Evolutionary conservation across 2,113 vertebrate species (phyloP).

Genomic region (Taxidea taxus): DNA sequence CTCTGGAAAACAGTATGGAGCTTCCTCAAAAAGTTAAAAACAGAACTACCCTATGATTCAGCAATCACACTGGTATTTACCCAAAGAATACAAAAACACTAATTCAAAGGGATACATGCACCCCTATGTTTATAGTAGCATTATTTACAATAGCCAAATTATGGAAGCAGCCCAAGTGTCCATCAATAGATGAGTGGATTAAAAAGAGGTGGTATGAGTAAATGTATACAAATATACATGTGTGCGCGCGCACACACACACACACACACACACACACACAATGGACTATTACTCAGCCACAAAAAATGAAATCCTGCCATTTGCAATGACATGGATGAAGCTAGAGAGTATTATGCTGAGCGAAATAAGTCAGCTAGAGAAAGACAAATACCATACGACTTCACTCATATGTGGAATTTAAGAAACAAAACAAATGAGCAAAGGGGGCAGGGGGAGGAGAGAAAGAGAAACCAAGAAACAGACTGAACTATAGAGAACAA

Average conservation of each 20-base stretch:
- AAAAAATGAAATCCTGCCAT: neutral
- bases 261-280: neutral
- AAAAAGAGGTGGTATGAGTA: neutral
- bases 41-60: neutral
- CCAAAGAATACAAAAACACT: neutral
- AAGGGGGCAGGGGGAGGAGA: neutral
- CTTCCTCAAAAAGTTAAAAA: neutral
- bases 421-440: neutral
- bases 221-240: neutral
- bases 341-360: neutral
- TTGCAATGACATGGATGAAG: neutral
- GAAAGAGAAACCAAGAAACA: neutral
- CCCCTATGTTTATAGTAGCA: neutral
- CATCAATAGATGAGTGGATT: neutral
- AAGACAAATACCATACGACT: neutral
- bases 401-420: neutral
- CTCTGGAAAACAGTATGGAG: neutral
- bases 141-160: neutral
- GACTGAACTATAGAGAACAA: neutral
- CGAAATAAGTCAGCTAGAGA: neutral
- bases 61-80: neutral
- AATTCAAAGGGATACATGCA: neutral
- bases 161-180: neutral
- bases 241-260: neutral
- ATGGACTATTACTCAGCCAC: neutral